Evolutionary conservation across 2,888 invertebrate genomes (phyloP), one percentile per base, ranked within the genome.

Genomic region (Argyresthia albistria): DNA sequence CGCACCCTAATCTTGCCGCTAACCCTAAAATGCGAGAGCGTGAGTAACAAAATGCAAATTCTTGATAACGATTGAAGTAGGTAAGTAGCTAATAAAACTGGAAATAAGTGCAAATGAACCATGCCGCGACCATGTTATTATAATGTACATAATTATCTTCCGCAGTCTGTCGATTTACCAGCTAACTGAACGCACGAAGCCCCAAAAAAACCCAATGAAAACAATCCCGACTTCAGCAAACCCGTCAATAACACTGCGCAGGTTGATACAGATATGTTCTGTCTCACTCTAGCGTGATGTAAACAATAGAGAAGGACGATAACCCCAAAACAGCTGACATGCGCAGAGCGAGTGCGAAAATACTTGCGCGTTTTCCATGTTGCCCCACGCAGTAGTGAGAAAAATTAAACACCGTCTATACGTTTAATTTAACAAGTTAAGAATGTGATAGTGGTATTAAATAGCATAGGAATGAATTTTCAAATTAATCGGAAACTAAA

Each of bases 171-270:
- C 25, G 25, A 25, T 25, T 25, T 25, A 25, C 25, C 25, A 25
- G 6, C 6, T 25, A 25, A 25, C 25, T 2, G 25, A 25, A 25
- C 6, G 6, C 25, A 25, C 25, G 25, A 25, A 25, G 25, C 25
- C 25, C 6, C 2, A 25, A 25, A 25, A 25, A 25, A 25, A 25
- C 25, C 25, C 25, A 6, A 39, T 8, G 9, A 39, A 9, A n/a
- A n/a, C 90, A 66, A 76, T 91, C 75, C 89, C 90, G 76, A 80
- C 75, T 74, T 70, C n/a, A 51, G 25, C 62, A 60, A 61, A 67
- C 74, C 65, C 69, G 74, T 87, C 86, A 80, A 87, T 87, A 87
- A 74, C 73, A 80, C 69, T 76, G 84, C 86, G 86, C 84, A 87
- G 79, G 83, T 78, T 71, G 60, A 66, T 59, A 64, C 60, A 59